Evolutionary conservation across 2,797 vertebrate genomes (phyloP), one percentile per base, ranked within the genome.

Genomic region (Falco peregrinus): DNA sequence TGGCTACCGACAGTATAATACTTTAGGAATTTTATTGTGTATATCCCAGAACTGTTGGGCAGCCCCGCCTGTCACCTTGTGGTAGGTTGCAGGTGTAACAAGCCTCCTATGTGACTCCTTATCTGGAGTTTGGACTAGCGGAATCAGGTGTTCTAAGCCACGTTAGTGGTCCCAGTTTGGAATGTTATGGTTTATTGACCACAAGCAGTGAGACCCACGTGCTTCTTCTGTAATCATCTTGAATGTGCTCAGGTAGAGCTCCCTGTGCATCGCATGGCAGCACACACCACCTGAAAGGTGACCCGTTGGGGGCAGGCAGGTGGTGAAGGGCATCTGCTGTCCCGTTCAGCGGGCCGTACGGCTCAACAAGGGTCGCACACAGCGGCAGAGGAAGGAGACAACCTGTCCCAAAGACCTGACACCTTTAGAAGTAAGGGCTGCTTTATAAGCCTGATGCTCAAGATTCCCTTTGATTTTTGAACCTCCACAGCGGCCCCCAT

Each of bases 61-160:
- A 93, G 89, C 33, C 54, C 45, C 73, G 96, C 89, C 97, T 91
- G 96, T 96, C 97, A 97, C 82, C 96, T 93, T 69, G 96, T 94
- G 97, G 93, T 43, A 47, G 33, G 26, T 47, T 79, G 90, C 29
- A 73, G 71, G 47, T 33, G 86, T 3, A 86, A 60, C 94, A 95
- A 84, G 74, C 26, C 53, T 70, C 6, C 0, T 48, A 16, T 33
- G 18, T 67, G 82, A 69, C 25, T 31, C 54, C 10, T 31, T 78
- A 18, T 41, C 33, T 67, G 59, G 39, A 86, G 50, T 61, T 29
- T 80, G 51, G 77, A 54, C 5, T 0, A 37, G 51, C 11, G 47
- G 56, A 67, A 60, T 54, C 57, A 20, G 4, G 6, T 24, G 10
- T 45, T 81, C 75, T 65, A 90, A 65, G 60, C 41, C 33, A 22